Percentiles rank a stretch among this genome's conserved stretches.
phyloP scores from a whole-genome alignment of 92 coral and sea anemone species.

The Desmophyllum pertusum region DNA sequence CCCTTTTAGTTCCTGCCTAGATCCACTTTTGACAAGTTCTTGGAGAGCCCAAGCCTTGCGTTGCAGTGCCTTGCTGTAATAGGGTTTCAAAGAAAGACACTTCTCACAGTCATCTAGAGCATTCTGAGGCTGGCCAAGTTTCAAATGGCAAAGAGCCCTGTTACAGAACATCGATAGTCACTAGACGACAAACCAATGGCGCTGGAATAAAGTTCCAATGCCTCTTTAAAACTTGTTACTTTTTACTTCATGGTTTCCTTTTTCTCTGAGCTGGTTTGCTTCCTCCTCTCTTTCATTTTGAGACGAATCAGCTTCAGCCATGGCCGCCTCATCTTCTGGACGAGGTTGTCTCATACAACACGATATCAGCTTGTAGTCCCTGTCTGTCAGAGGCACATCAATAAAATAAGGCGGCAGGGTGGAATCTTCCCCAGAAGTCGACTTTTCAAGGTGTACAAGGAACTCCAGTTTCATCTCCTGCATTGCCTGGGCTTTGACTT shows the following conservation, averaged over 20 bases:
- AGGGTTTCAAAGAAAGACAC: slow-evolving; percentile 56
- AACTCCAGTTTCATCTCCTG: slow-evolving; percentile 57
- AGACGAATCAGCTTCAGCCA: neutral
- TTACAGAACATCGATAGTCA: slow-evolving; percentile 60
- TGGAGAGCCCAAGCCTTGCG: slow-evolving; percentile 86
- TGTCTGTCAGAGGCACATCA: slow-evolving; percentile 60
- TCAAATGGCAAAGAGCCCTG: slow-evolving; percentile 76
- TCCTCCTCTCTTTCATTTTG: slow-evolving; percentile 1
- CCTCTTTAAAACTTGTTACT: slow-evolving; percentile 40
- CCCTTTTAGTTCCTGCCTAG: slow-evolving; percentile 14
- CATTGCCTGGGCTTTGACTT: slow-evolving; percentile 65
- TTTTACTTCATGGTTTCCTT: slow-evolving; percentile 73
- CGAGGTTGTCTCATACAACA: slow-evolving; percentile 58
- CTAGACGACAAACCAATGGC: slow-evolving; percentile 39
- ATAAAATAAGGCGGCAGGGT: slow-evolving; percentile 39
- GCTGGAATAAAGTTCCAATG: slow-evolving; percentile 48
- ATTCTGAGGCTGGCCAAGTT: slow-evolving; percentile 52
- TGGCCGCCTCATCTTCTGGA: neutral
- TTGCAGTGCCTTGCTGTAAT: slow-evolving; percentile 63
- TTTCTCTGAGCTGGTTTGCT: slow-evolving; percentile 54
- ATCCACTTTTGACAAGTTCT: slow-evolving; percentile 48
- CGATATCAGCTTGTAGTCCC: slow-evolving; percentile 61
- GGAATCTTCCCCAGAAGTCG: slow-evolving; percentile 12
- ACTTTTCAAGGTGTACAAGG: slow-evolving; percentile 32
- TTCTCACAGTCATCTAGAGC: slow-evolving; percentile 75